Evolutionary conservation across 2,797 vertebrate genomes (phyloP), one percentile per base, ranked within the genome.

Genomic region (Sebastes reedi): DNA sequence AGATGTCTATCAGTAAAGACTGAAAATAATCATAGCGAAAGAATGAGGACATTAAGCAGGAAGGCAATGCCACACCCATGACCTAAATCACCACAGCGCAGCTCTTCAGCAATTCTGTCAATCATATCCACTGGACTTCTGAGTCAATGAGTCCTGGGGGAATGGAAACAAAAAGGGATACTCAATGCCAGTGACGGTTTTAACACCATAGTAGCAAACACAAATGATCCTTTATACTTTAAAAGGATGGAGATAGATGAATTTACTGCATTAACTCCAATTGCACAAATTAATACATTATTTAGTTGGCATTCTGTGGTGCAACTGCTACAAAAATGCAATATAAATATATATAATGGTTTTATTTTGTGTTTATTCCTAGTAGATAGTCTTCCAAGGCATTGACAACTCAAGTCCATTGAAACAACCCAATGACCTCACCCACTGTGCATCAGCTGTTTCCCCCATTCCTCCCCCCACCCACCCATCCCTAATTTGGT

Each of bases 371-470:
- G 6, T 69, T 58, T 4, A 68, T 88, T 55, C 79, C 13, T n/a
- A 24, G 36, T 2, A 54, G 52, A 61, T 39, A 61, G 18, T 69
- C 58, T 59, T 54, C 27, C 24, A 61, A 77, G 82, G 70, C 32
- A 72, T 25, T 56, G 25, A 27, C 61, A 71, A 25, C 88, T 86
- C 72, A 88, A 80, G 80, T 87, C 81, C 85, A 77, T 75, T 68
- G 73, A 79, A 76, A 14, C 6, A 85, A 54, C 3, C 78, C 79
- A 80, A 50, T 89, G 93, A 93, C 84, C 85, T 91, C 91, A 87
- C 85, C 89, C 90, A 89, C 88, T 88, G 86, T 76, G 89, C 90
- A 91, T 94, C 94, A 94, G 92, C 93, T 93, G 94, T 93, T 92
- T 92, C 86, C 86, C 87, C 86, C 87, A 81, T 74, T 92, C 92